A percentile compares a stretch with the other conserved stretches of the same genome.
phyloP scores from a whole-genome alignment of 2,797 vertebrate species.

The Champsocephalus gunnari region DNA sequence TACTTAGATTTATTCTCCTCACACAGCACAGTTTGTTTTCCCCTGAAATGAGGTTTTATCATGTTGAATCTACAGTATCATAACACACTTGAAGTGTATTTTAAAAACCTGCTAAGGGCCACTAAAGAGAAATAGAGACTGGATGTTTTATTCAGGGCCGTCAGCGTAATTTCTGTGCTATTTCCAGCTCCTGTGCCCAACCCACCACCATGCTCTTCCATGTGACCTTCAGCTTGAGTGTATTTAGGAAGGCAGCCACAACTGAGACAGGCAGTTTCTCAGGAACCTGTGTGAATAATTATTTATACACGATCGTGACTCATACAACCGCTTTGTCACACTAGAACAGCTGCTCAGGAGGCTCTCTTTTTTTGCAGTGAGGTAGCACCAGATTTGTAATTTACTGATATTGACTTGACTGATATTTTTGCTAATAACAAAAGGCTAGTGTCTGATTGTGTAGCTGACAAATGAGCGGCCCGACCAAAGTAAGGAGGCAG shows the following conservation, averaged over 20 bases:
- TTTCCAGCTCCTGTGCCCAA: conserved; percentile 43
- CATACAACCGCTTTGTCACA: conserved; percentile 49
- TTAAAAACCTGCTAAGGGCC: background rate
- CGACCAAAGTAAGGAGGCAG: too few species aligned
- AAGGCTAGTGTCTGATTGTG: background rate
- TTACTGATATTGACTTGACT: background rate
- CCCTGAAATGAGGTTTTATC: background rate
- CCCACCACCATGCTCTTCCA: conserved; percentile 15
- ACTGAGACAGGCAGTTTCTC: conserved; percentile 49
- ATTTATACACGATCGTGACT: conserved; percentile 28
- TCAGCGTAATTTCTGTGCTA: conserved; percentile 40
- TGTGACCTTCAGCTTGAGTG: conserved; percentile 59
- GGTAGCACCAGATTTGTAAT: background rate
- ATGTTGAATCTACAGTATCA: background rate
- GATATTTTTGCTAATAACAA: conserved; percentile 22
- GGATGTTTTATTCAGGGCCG: conserved; percentile 13
- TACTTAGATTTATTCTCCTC: background rate
- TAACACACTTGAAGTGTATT: background rate
- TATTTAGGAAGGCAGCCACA: conserved; percentile 50
- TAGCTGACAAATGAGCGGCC: too few species aligned
- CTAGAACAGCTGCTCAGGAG: conserved; percentile 25
- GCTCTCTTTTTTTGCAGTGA: background rate
- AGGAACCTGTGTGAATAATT: conserved; percentile 49
- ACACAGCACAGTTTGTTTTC: background rate
- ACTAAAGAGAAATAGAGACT: conserved; percentile 5